These are phyloP conservation scores for Cavia aperea DNA, from an alignment of 2,113 vertebrate species.

Conservation along the genomic window DNA sequence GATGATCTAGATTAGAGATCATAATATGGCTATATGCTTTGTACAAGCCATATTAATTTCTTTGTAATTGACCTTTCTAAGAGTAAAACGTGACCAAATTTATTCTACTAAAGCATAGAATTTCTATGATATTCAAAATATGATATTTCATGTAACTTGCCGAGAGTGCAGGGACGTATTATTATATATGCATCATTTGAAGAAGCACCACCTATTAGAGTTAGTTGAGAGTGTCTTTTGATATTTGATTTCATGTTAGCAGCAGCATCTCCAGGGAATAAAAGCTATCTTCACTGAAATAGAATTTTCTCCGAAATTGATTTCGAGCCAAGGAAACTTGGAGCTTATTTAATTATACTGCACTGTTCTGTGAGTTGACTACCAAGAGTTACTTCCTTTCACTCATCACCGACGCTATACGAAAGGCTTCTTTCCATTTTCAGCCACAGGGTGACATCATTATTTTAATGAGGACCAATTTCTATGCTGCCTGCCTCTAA, in stretches of 20 bases:
- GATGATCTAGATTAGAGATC: not conserved
- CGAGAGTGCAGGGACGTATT: not conserved
- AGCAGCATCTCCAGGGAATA: not conserved
- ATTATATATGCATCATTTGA: not conserved
- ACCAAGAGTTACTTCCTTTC: not conserved
- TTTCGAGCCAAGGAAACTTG: constrained; percentile 36
- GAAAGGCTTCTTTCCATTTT: not conserved
- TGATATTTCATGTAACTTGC: not conserved
- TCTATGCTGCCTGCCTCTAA: constrained; percentile 1
- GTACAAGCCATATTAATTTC: not conserved
- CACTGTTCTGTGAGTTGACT: not conserved
- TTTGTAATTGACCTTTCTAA: not conserved
- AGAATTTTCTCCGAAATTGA: constrained; percentile 41
- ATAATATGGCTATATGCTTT: not conserved
- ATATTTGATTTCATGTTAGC: constrained; percentile 35
- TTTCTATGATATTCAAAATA: not conserved
- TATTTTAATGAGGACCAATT: constrained; percentile 22
- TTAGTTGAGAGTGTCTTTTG: constrained; percentile 23
- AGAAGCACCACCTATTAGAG: not conserved
- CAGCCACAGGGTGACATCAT: not conserved
- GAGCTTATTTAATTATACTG: constrained; percentile 30
- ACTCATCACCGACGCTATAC: not conserved
- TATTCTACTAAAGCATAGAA: not conserved
- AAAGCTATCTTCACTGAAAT: constrained; percentile 20
- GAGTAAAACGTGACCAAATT: not conserved